Percentiles rank a stretch among this genome's conserved stretches.
These are phyloP conservation scores for Drosophila sulfurigaster DNA, from an alignment of 1,140 invertebrate species.

Conservation along the genomic window DNA sequence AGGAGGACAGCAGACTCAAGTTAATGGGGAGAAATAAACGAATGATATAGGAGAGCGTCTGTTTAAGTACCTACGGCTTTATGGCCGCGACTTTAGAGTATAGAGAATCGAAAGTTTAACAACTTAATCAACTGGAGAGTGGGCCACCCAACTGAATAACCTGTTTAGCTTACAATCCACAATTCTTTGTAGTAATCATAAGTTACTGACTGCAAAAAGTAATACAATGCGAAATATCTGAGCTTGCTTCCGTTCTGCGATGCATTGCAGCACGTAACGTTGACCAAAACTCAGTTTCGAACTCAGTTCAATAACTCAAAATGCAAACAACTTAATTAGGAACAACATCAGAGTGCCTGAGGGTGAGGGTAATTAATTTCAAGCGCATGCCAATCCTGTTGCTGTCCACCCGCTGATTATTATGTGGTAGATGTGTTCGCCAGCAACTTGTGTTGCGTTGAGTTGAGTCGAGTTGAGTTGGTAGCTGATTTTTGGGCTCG, in stretches of 20 bases:
- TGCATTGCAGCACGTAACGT: slow-evolving; percentile 64
- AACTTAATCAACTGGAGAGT: slow-evolving; percentile 4
- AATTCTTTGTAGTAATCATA: too few species aligned
- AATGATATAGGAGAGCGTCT: slow-evolving; percentile 4
- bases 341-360: slow-evolving; percentile 42
- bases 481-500: slow-evolving; percentile 64
- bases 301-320: slow-evolving; percentile 75
- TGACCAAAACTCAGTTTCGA: slow-evolving; percentile 48
- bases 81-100: background rate
- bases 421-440: slow-evolving; percentile 65
- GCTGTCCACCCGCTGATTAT: slow-evolving; percentile 83
- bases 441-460: slow-evolving; percentile 2
- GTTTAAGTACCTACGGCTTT: background rate
- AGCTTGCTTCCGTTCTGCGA: slow-evolving; percentile 29
- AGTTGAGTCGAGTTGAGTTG: slow-evolving; percentile 25
- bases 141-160: background rate
- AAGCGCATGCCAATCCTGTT: slow-evolving; percentile 80
- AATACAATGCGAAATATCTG: background rate
- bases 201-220: too few species aligned
- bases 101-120: slow-evolving; percentile 6
- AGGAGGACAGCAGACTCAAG: background rate
- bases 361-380: slow-evolving; percentile 72
- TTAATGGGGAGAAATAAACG: slow-evolving; percentile 3
- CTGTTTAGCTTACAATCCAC: background rate
- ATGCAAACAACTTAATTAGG: slow-evolving; percentile 81